Evolutionary conservation across 2,888 invertebrate genomes (phyloP).

Genomic region (Oligia latruncula): DNA sequence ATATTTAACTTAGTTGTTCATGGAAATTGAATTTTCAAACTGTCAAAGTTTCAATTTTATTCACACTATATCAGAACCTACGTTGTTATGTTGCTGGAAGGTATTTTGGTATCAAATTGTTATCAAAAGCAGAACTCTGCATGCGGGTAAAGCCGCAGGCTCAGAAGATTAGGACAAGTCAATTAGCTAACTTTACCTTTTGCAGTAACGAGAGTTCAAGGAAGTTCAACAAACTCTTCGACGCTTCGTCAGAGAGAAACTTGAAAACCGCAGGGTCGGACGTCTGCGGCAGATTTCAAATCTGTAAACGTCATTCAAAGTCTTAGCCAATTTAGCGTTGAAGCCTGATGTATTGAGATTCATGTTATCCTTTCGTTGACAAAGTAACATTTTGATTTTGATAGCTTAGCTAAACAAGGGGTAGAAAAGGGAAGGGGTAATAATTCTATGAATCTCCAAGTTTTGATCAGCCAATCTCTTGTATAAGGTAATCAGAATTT

Average conservation of each 20-base stretch:
- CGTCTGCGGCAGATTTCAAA: conserved; percentile 15
- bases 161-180: neutral
- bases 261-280: conserved; percentile 8
- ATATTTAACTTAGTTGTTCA: too few relatives aligned
- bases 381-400: neutral
- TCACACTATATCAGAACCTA: neutral
- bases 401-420: too few relatives aligned
- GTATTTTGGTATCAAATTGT: neutral
- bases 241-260: conserved; percentile 19
- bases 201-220: conserved; percentile 9
- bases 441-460: neutral
- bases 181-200: neutral
- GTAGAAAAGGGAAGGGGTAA: neutral
- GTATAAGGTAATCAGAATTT: neutral
- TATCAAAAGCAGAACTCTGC: neutral
- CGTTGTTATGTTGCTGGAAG: neutral
- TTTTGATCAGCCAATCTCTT: neutral
- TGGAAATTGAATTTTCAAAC: neutral
- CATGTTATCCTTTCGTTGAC: too few relatives aligned
- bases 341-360: conserved; percentile 23
- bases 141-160: neutral
- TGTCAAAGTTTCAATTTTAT: neutral
- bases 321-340: neutral
- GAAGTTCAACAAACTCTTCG: conserved; percentile 16
- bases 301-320: conserved; percentile 21